A percentile compares a stretch with the other conserved stretches of the same genome.
These are phyloP conservation scores for Neodon shergylaensis DNA, from an alignment of 2,113 vertebrate genomes.

Conservation along the genomic window DNA sequence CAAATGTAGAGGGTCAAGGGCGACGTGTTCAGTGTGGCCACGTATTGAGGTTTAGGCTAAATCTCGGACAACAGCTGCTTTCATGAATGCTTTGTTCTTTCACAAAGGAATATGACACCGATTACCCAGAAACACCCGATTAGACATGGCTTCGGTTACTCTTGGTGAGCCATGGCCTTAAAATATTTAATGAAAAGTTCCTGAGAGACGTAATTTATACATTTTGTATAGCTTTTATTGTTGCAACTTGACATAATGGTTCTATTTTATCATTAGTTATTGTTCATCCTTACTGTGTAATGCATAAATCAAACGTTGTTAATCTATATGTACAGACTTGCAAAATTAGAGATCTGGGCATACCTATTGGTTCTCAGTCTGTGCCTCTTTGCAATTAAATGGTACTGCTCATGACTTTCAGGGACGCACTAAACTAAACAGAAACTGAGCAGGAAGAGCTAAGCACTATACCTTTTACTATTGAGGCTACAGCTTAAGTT, in stretches of 20 bases:
- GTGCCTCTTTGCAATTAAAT: too few relatives aligned
- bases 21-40: neutral
- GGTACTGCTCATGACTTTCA: too few relatives aligned
- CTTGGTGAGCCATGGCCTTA: neutral
- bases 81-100: neutral
- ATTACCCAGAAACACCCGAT: neutral
- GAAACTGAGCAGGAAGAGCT: too few relatives aligned
- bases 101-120: neutral
- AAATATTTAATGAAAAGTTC: neutral
- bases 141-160: neutral
- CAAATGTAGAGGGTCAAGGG: neutral
- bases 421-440: too few relatives aligned
- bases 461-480: too few relatives aligned
- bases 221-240: neutral
- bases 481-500: too few relatives aligned
- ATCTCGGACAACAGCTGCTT: neutral
- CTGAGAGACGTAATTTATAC: neutral
- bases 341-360: too few relatives aligned
- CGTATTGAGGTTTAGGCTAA: neutral
- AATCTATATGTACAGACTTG: neutral
- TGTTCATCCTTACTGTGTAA: neutral
- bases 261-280: neutral
- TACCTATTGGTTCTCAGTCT: too few relatives aligned
- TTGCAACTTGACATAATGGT: neutral
- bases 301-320: neutral